Base-by-base conservation (phyloP, 2,113 vertebrate genomes). In the Amphiprion ocellaris region DNA sequence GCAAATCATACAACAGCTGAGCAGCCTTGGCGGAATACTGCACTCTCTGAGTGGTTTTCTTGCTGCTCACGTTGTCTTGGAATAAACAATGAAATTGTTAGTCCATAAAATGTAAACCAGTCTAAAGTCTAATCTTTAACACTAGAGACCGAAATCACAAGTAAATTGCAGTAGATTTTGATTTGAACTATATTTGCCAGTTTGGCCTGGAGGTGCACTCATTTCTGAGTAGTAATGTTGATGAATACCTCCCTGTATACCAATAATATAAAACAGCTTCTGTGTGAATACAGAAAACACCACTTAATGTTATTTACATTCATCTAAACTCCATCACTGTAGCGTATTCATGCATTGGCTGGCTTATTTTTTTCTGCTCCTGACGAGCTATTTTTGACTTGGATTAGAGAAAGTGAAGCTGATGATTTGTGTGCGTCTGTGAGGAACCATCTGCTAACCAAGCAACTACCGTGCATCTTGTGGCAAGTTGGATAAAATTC, bases 381-480 rank as follows among this genome's bases (percentile, higher is more conserved):
- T 54, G 41, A 56, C 21, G 12, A 28, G 58, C 69, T 54, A 55
- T 81, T 69, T 78, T 71, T 74, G 54, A 56, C 46, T 65, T 62
- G n/a, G 19, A 72, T 74, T 39, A 23, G 50, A 21, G 54, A 83
- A 79, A 68, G 2, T 10, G n/a, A 52, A 72, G 23, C 69, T 73
- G 54, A 54, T 56, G 58, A 59, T 74, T 54, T 69, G 50, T 69
- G 50, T 66, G 59, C 69, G 54, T 67, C 10, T 58, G 50, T 54
- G 23, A 5, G 33, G 24, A 46, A 58, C 49, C 69, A 59, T 66
- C 75, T 84, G 69, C 56, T 65, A 73, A 61, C 74, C 84, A 69
- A 81, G 62, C 69, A 67, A 66, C 52, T 41, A 19, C 53, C 33
- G 50, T 1, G 26, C 55, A 79, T 82, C 2, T 47, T 16, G 47